phyloP scores from a whole-genome alignment of 2,113 vertebrate species.

The Ciconia maguari region DNA sequence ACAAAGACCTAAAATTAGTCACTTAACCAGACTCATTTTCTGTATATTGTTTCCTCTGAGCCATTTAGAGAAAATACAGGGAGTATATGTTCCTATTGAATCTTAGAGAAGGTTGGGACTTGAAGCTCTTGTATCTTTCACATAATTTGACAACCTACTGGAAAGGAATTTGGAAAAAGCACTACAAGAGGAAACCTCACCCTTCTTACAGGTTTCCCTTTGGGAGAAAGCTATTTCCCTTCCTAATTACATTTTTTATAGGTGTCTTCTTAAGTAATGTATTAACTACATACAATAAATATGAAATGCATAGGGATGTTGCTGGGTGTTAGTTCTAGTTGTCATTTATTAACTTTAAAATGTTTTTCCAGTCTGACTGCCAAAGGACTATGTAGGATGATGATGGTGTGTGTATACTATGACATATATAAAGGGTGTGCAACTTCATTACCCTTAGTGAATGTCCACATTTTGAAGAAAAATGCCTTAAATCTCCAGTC shows the following conservation, averaged over 20 bases:
- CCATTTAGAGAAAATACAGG: not conserved
- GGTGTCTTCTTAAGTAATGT: not conserved
- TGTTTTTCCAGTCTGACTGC: conserved; percentile 23
- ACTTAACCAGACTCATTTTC: not conserved
- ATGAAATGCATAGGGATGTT: not conserved
- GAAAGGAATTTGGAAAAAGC: conserved; percentile 16
- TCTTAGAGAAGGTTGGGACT: not conserved
- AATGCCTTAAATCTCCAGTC: not conserved
- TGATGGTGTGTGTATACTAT: not conserved
- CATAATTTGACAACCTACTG: not conserved
- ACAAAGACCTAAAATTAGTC: not conserved
- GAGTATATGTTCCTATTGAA: not conserved
- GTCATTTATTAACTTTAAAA: conserved; percentile 6
- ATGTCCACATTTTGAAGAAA: not conserved
- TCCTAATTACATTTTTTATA: not conserved
- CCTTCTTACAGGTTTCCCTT: not conserved
- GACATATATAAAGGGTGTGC: not conserved
- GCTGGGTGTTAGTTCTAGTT: not conserved
- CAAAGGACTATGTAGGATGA: not conserved
- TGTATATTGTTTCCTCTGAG: not conserved
- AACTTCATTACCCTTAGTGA: not conserved
- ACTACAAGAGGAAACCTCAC: conserved; percentile 4
- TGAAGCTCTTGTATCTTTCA: not conserved
- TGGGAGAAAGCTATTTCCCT: not conserved
- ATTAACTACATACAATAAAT: conserved; percentile 4